phyloP scores from a whole-genome alignment of 2,113 vertebrate species.

The Empidonax traillii region DNA sequence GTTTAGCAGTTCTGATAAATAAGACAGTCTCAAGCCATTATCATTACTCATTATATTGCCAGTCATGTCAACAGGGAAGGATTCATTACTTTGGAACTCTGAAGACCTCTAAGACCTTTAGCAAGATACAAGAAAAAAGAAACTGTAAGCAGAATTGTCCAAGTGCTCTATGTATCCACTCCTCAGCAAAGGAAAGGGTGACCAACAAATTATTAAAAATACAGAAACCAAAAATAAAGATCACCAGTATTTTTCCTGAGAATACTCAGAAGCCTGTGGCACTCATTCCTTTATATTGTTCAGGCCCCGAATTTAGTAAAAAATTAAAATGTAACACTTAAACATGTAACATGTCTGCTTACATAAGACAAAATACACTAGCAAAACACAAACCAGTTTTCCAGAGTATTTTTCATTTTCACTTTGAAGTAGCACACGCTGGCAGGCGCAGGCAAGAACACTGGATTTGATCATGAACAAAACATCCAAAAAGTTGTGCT shows the following conservation, averaged over 20 bases:
- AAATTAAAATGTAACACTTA: not conserved
- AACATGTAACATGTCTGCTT: fast-evolving
- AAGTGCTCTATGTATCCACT: not conserved
- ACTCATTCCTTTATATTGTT: not conserved
- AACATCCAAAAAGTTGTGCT: not conserved
- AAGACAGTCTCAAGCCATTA: not conserved
- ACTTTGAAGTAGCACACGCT: not conserved
- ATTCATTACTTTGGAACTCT: not conserved
- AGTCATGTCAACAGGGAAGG: not conserved
- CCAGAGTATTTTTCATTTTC: not conserved
- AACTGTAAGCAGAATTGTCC: not conserved
- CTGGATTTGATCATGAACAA: not conserved
- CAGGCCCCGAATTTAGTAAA: not conserved
- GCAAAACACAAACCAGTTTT: not conserved
- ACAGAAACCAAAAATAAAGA: not conserved
- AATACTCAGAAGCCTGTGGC: fast-evolving
- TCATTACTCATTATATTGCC: not conserved
- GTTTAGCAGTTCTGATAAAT: not conserved
- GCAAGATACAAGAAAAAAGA: not conserved
- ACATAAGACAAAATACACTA: fast-evolving
- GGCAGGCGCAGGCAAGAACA: not conserved
- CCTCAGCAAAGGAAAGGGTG: not conserved
- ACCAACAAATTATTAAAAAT: not conserved
- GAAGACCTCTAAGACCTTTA: not conserved
- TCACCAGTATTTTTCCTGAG: not conserved